A percentile compares a stretch with the other conserved stretches of the same genome.
Evolutionary conservation across 2,113 vertebrate species (phyloP).

Genomic region (Paedocypris sp.): DNA sequence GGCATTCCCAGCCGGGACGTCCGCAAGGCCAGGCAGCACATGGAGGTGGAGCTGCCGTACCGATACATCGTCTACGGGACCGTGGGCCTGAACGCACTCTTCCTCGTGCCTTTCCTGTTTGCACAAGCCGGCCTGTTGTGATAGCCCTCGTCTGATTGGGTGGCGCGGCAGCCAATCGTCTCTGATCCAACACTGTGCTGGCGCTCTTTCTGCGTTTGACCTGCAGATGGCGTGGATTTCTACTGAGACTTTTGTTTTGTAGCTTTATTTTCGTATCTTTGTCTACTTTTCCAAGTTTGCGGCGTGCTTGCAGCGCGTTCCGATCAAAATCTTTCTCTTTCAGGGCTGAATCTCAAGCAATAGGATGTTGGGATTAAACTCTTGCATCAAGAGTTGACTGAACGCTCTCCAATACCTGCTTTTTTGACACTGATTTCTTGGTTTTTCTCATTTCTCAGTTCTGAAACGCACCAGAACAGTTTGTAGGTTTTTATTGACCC

Average conservation of each 20-base stretch:
- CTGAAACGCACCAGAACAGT: background rate
- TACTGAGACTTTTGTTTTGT: too few species aligned
- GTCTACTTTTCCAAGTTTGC: background rate
- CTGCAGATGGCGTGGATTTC: background rate
- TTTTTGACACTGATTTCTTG: too few species aligned
- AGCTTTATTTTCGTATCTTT: background rate
- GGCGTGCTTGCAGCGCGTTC: too few species aligned
- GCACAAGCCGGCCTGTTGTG: conserved; percentile 53
- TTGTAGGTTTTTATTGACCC: background rate
- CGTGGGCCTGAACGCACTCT: conserved; percentile 79
- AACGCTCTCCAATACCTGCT: too few species aligned
- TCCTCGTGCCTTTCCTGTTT: conserved; percentile 75
- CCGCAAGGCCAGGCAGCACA: conserved; percentile 77
- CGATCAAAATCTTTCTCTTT: too few species aligned
- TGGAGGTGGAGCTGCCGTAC: conserved; percentile 92
- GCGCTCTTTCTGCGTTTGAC: too few species aligned
- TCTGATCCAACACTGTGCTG: background rate
- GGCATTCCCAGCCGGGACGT: conserved; percentile 59
- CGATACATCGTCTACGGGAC: conserved; percentile 82
- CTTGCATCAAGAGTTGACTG: conserved; percentile 19
- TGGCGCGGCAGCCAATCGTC: conserved; percentile 2
- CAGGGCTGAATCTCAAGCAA: too few species aligned
- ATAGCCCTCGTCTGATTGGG: background rate
- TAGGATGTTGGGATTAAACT: background rate
- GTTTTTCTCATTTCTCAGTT: background rate